Percentiles rank a stretch among this genome's conserved stretches.
Conservation (phyloP, 2,797 vertebrate species). For the Pagetopsis macropterus region DNA sequence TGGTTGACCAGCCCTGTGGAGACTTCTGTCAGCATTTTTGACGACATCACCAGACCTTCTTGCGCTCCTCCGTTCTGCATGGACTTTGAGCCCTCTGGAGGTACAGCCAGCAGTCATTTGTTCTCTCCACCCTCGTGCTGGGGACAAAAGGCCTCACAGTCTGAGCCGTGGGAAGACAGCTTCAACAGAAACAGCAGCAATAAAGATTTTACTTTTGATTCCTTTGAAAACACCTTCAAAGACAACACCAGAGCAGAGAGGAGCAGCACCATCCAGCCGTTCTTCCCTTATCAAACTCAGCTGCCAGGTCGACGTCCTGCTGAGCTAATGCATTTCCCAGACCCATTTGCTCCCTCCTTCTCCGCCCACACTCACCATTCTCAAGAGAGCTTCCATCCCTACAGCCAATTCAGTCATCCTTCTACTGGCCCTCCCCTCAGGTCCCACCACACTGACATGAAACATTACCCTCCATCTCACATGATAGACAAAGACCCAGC, state of each 20-base stretch:
- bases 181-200: conserved; percentile 37
- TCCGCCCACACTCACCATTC: conserved; percentile 35
- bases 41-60: conserved; percentile 50
- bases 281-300: conserved; percentile 35
- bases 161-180: conserved; percentile 37
- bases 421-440: conserved; percentile 33
- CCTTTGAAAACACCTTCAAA: conserved; percentile 53
- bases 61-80: conserved; percentile 51
- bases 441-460: conserved; percentile 52
- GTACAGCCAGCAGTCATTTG: conserved; percentile 26
- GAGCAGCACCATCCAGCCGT: conserved; percentile 18
- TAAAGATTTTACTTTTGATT: conserved; percentile 34
- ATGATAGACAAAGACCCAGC: conserved; percentile 63
- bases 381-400: conserved; percentile 53
- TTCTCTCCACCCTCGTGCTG: conserved; percentile 52
- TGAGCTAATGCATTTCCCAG: conserved; percentile 21
- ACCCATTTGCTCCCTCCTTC: conserved; percentile 27
- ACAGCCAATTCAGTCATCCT: conserved; percentile 50
- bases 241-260: conserved; percentile 33
- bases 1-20: conserved; percentile 50
- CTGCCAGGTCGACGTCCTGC: conserved; percentile 27
- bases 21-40: conserved; percentile 32
- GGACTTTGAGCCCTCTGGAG: conserved; percentile 48
- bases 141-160: conserved; percentile 30
- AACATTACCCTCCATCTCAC: conserved; percentile 66